Evolutionary conservation across 92 coral and sea anemone species (phyloP).

Genomic region (Epizoanthus fatuus): DNA sequence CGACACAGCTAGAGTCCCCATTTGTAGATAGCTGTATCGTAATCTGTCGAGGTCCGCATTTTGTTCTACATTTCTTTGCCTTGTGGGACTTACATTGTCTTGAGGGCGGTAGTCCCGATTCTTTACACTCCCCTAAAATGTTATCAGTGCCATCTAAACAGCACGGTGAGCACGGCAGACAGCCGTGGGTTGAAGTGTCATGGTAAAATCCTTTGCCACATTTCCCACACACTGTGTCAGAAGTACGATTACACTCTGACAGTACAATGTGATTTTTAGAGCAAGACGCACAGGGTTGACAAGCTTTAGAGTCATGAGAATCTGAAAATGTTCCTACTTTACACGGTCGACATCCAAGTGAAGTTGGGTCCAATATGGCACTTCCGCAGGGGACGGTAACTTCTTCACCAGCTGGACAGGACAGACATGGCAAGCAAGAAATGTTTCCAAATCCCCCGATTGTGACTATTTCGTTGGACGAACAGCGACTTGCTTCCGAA

Average conservation of each 20-base stretch:
- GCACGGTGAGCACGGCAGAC: slow-evolving; percentile 50
- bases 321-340: slow-evolving; percentile 43
- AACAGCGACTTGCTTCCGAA: not conserved
- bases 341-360: slow-evolving; percentile 23
- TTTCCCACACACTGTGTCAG: slow-evolving; percentile 51
- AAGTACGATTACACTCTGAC: slow-evolving; percentile 40
- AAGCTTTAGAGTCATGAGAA: not conserved
- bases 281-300: slow-evolving; percentile 40
- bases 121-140: not conserved
- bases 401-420: slow-evolving; percentile 37
- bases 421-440: slow-evolving; percentile 7
- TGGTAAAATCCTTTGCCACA: slow-evolving; percentile 47
- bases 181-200: not conserved
- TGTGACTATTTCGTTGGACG: not conserved
- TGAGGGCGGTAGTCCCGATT: slow-evolving; percentile 7
- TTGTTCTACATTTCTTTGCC: not conserved
- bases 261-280: slow-evolving; percentile 1
- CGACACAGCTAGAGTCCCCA: not conserved
- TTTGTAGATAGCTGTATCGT: not conserved
- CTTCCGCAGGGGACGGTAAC: slow-evolving; percentile 40
- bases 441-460: not conserved
- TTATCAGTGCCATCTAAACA: slow-evolving; percentile 42
- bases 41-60: not conserved
- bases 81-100: slow-evolving; percentile 11
- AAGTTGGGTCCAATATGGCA: not conserved